A percentile compares a stretch with the other conserved stretches of the same genome.
phyloP scores from a whole-genome alignment of 2,888 invertebrate genomes.

The Synanthedon vespiformis region DNA sequence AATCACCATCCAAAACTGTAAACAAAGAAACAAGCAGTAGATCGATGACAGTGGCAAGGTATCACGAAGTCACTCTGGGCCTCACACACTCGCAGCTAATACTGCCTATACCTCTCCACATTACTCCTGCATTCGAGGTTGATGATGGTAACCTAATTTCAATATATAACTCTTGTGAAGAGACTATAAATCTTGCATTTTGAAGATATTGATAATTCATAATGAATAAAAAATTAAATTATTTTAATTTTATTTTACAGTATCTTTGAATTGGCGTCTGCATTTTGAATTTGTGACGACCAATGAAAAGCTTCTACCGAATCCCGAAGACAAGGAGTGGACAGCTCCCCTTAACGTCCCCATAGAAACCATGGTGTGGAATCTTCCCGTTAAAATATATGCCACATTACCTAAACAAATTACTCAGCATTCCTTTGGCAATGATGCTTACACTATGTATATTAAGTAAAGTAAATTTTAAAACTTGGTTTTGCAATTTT shows the following conservation, averaged over 20 bases:
- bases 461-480: slow-evolving; percentile 20
- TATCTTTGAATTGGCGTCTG: slow-evolving; percentile 91
- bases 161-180: too few relatives aligned
- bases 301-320: slow-evolving; percentile 73
- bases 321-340: slow-evolving; percentile 75
- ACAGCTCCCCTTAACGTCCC: slow-evolving; percentile 87
- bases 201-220: too few relatives aligned
- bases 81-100: slow-evolving; percentile 89
- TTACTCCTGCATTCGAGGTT: slow-evolving; percentile 95
- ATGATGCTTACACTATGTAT: slow-evolving; percentile 55
- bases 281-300: slow-evolving; percentile 98
- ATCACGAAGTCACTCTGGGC: slow-evolving; percentile 93
- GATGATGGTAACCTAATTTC: slow-evolving; percentile 84
- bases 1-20: slow-evolving; percentile 45
- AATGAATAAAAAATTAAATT: too few relatives aligned
- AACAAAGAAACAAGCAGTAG: slow-evolving; percentile 66
- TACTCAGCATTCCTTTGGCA: slow-evolving; percentile 72
- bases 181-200: too few relatives aligned
- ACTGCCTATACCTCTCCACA: slow-evolving; percentile 93
- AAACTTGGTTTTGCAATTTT: neutral
- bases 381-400: slow-evolving; percentile 93
- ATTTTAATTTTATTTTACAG: slow-evolving; percentile 51
- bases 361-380: slow-evolving; percentile 99
- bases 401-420: slow-evolving; percentile 90
- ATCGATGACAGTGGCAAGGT: slow-evolving; percentile 85